A percentile compares a stretch with the other conserved stretches of the same genome.
phyloP scores from a whole-genome alignment of 2,797 vertebrate species.

The Peromyscus melanophrys region DNA sequence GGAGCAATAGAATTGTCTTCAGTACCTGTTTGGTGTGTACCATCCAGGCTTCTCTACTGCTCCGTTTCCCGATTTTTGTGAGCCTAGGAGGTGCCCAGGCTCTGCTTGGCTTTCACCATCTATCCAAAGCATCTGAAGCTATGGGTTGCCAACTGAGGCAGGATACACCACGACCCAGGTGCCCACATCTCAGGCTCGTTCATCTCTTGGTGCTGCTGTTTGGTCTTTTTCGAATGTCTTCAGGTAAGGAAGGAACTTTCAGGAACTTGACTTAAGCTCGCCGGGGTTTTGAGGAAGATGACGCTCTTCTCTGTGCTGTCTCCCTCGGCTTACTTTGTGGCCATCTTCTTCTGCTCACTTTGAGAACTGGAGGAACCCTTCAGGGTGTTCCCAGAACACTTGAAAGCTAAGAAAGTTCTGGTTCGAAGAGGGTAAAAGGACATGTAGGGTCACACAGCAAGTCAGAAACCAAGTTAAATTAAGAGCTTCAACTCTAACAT shows the following conservation, averaged over 20 bases:
- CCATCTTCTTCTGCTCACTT: background rate
- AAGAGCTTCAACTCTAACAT: background rate
- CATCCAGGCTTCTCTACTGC: background rate
- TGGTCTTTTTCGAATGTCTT: background rate
- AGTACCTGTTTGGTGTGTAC: background rate
- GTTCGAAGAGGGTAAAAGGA: background rate
- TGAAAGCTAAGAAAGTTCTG: background rate
- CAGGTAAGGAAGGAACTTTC: conserved; percentile 77
- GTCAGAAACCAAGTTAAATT: background rate
- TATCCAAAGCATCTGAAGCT: background rate
- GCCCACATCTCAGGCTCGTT: background rate
- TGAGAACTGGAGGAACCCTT: background rate
- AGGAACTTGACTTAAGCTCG: background rate
- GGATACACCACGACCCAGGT: background rate
- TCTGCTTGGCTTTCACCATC: background rate
- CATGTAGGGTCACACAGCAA: background rate
- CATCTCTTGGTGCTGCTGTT: background rate
- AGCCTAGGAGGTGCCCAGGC: background rate
- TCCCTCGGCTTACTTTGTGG: background rate
- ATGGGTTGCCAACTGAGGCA: background rate
- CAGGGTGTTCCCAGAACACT: background rate
- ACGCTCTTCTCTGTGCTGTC: background rate
- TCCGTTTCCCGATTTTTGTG: background rate
- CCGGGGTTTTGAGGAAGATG: background rate
- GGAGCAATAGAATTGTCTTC: background rate